Conservation (phyloP, 2,113 vertebrate species). For the Microcebus tavaratra region DNA sequence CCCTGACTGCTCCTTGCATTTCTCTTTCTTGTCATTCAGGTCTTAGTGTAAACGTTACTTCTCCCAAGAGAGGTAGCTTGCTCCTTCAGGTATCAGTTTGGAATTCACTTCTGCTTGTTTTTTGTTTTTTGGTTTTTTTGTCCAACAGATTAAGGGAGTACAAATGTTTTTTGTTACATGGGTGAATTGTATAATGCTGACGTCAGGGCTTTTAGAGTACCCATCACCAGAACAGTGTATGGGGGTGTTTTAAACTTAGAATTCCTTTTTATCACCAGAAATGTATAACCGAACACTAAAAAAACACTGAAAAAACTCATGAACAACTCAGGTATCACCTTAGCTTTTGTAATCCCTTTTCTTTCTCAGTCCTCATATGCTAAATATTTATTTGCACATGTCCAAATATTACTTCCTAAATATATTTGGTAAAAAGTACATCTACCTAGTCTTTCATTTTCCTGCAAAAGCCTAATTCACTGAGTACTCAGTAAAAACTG, state of each 20-base stretch:
- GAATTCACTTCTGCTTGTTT: background rate
- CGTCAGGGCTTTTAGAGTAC: too few species aligned
- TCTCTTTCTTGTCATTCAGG: background rate
- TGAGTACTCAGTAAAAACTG: background rate
- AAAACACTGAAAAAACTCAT: background rate
- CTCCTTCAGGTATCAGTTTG: background rate
- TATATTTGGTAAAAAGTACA: background rate
- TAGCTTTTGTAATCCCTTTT: background rate
- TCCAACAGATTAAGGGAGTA: too few species aligned
- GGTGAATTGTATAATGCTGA: too few species aligned
- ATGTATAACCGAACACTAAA: background rate
- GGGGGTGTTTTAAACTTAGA: background rate
- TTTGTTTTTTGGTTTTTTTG: too few species aligned
- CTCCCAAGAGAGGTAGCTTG: background rate
- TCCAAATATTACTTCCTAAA: background rate
- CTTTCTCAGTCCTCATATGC: background rate
- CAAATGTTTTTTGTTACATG: too few species aligned
- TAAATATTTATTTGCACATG: conserved; percentile 1
- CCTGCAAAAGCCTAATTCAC: background rate
- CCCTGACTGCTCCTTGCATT: background rate
- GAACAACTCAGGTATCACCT: background rate
- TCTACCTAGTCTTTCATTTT: conserved; percentile 7
- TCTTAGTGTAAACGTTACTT: background rate
- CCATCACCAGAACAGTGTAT: too few species aligned
- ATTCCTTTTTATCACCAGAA: background rate